Conservation (phyloP, 1,140 invertebrate species). For the Helicoverpa armigera region DNA sequence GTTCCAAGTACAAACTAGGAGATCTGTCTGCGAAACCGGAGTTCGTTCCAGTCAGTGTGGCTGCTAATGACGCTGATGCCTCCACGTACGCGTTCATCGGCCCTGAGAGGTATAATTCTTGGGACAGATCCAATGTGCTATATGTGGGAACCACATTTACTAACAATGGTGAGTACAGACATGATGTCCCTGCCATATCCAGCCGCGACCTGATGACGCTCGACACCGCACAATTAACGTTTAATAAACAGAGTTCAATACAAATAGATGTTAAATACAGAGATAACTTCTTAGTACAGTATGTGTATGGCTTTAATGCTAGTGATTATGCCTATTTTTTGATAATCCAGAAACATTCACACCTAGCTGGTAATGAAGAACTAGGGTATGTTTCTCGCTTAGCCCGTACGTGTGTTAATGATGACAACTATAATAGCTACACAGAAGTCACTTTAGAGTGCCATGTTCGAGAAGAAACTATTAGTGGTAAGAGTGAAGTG, state of each 20-base stretch:
- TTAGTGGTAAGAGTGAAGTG: constrained; percentile 84
- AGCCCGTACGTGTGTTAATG: constrained; percentile 96
- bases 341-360: constrained; percentile 97
- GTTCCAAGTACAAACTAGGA: constrained; percentile 93
- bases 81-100: constrained; percentile 98
- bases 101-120: constrained; percentile 93
- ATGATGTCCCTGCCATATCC: constrained; percentile 97
- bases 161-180: constrained; percentile 96
- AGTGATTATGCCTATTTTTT: constrained; percentile 98
- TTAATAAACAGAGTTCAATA: constrained; percentile 95
- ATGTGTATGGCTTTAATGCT: constrained; percentile 98
- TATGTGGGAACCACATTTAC: constrained; percentile 98
- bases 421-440: constrained; percentile 98
- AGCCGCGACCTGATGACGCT: constrained; percentile 93
- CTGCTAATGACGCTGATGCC: constrained; percentile 96
- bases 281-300: constrained; percentile 97
- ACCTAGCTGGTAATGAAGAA: constrained; percentile 95
- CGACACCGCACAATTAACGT: constrained; percentile 93
- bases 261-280: constrained; percentile 97
- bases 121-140: constrained; percentile 92
- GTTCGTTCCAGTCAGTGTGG: constrained; percentile 93
- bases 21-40: constrained; percentile 93
- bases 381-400: constrained; percentile 95
- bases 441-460: constrained; percentile 98
- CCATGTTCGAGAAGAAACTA: constrained; percentile 84